Evolutionary conservation across 1,140 invertebrate species (phyloP).

Genomic region (Cydia splendana): DNA sequence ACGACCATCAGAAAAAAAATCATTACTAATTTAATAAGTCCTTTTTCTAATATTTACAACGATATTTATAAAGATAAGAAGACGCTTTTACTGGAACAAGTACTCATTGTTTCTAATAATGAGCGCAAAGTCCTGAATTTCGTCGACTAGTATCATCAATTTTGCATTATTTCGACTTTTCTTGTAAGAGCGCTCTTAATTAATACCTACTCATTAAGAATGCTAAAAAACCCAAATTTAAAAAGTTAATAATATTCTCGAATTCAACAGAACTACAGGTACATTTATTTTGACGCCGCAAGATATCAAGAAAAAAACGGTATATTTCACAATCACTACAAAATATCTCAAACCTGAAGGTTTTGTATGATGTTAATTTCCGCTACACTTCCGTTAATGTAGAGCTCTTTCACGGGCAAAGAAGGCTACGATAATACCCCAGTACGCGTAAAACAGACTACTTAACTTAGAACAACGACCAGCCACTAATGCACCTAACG

Average conservation of each 20-base stretch:
- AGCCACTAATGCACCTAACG: slow-evolving; percentile 14
- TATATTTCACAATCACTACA: slow-evolving; percentile 64
- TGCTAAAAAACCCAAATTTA: background rate
- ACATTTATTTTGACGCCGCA: background rate
- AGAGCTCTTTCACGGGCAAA: background rate
- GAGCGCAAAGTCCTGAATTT: too few species aligned
- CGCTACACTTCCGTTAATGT: slow-evolving; percentile 18
- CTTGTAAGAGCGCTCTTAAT: too few species aligned
- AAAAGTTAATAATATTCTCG: background rate
- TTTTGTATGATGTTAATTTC: background rate
- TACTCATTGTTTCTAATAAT: too few species aligned
- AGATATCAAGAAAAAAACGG: slow-evolving; percentile 20
- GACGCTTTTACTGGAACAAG: too few species aligned
- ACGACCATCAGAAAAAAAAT: too few species aligned
- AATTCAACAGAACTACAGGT: background rate
- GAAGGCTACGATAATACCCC: background rate
- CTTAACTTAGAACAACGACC: slow-evolving; percentile 19
- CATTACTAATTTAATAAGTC: too few species aligned
- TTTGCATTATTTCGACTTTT: too few species aligned
- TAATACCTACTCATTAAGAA: too few species aligned
- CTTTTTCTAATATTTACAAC: too few species aligned
- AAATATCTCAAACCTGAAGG: slow-evolving; percentile 26
- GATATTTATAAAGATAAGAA: too few species aligned
- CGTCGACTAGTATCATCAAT: too few species aligned
- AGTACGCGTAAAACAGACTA: slow-evolving; percentile 23